Percentiles rank a stretch among this genome's conserved stretches.
Evolutionary conservation across 2,797 vertebrate species (phyloP).

Genomic region (Glyptemys insculpta): DNA sequence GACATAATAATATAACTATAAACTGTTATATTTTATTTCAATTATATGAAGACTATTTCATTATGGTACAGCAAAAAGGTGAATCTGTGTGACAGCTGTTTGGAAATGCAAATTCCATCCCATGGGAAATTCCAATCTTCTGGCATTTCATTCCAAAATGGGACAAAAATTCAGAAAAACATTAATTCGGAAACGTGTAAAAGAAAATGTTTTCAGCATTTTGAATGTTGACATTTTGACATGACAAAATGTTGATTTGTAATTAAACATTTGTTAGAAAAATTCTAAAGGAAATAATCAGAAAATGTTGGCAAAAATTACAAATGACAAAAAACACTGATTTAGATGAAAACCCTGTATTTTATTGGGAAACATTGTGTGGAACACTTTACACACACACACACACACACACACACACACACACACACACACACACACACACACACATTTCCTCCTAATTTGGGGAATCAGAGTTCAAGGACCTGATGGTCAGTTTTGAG

Average conservation of each 20-base stretch:
- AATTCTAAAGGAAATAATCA: neutral
- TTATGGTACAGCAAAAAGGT: neutral
- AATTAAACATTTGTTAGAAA: neutral
- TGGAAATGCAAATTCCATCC: neutral
- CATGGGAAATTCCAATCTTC: neutral
- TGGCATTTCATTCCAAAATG: neutral
- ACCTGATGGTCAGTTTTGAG: neutral
- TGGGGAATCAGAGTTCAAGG: neutral
- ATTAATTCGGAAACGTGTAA: neutral
- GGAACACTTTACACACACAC: neutral
- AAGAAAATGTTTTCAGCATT: neutral
- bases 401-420: no score
- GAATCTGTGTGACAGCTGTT: neutral
- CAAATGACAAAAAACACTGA: neutral
- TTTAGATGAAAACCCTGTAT: neutral
- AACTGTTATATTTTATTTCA: neutral
- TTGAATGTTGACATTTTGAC: neutral
- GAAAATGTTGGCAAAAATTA: neutral
- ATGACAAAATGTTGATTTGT: neutral
- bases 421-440: no score
- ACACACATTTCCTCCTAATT: neutral
- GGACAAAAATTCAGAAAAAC: neutral
- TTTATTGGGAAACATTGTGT: neutral
- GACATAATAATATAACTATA: neutral
- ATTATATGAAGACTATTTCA: neutral